Evolutionary conservation across 2,888 invertebrate species (phyloP), one percentile per base, ranked within the genome.

Genomic region (Leuctra nigra): DNA sequence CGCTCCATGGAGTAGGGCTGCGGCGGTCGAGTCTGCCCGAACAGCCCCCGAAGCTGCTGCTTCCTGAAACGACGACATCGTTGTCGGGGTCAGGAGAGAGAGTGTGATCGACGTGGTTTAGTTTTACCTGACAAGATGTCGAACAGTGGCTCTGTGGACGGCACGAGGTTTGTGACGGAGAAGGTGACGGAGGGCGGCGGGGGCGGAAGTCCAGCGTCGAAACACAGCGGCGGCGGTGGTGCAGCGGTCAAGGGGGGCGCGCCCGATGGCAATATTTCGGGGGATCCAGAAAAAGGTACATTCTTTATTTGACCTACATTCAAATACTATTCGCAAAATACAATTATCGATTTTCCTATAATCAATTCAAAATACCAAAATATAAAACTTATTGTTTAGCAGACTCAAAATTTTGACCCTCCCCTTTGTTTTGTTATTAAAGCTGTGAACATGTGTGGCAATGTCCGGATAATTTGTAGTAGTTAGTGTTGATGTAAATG

Each of bases 161-260:
- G 57, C n/a, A 55, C 61, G n/a, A 58, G 63, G 44, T 62, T 63
- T 57, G 61, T 60, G 29, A 63, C 63, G 29, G 63, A 63, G 56
- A 62, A 62, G 52, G 62, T 63, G 48, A 29, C 60, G 22, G 59
- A 59, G 39, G 59, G 50, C n/a, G 54, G 39, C 16, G 59, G 53
- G n/a, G 14, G 41, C 33, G n/a, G 20, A 39, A 59, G 56, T 38
- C 53, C 60, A 4, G 56, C 56, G 14, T 44, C 54, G 18, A 48
- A 39, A 18, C 48, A 47, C 52, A 56, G 58, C 53, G 54, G 53
- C 44, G 54, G 53, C 44, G 54, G 56, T 55, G 56, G 54, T 20
- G 50, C 54, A 4, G 54, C 23, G 16, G 57, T 29, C 39, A 47
- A 54, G 36, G 56, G 47, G 55, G 55, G 16, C 52, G 57, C 52